These are phyloP conservation scores for Rachycentron canadum DNA, from an alignment of 2,797 vertebrate genomes.

Conservation along the genomic window DNA sequence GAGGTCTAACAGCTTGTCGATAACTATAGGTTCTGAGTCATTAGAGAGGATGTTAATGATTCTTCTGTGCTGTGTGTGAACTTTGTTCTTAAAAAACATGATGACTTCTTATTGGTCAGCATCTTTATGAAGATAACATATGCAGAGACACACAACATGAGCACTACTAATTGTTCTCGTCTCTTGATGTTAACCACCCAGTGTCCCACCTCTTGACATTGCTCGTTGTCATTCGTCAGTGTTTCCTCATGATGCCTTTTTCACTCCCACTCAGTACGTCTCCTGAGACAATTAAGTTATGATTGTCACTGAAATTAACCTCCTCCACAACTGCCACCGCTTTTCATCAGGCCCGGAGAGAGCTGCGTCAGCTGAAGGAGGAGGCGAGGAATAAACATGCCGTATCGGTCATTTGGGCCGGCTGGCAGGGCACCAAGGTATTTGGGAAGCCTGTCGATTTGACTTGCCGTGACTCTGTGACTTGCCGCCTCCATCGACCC, in stretches of 20 bases:
- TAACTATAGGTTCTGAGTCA: conserved; percentile 9
- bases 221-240: conserved; percentile 41
- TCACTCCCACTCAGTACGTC: conserved; percentile 32
- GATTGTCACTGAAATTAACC: conserved; percentile 65
- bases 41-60: background rate
- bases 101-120: background rate
- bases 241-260: conserved; percentile 29
- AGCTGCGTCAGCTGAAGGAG: conserved; percentile 97
- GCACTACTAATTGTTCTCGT: background rate
- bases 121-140: conserved; percentile 17
- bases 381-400: conserved; percentile 96
- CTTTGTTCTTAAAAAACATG: conserved; percentile 30
- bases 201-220: conserved; percentile 3
- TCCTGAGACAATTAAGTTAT: conserved; percentile 49
- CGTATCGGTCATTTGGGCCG: conserved; percentile 99
- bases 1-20: conserved; percentile 7
- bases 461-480: conserved; percentile 68
- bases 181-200: background rate
- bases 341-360: conserved; percentile 91
- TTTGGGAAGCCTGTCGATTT: conserved; percentile 82
- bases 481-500: conserved; percentile 64
- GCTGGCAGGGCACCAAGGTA: conserved; percentile 99
- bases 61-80: background rate
- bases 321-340: conserved; percentile 69
- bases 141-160: background rate